Evolutionary conservation across 1,140 invertebrate species (phyloP).

Genomic region (Aethina tumida): DNA sequence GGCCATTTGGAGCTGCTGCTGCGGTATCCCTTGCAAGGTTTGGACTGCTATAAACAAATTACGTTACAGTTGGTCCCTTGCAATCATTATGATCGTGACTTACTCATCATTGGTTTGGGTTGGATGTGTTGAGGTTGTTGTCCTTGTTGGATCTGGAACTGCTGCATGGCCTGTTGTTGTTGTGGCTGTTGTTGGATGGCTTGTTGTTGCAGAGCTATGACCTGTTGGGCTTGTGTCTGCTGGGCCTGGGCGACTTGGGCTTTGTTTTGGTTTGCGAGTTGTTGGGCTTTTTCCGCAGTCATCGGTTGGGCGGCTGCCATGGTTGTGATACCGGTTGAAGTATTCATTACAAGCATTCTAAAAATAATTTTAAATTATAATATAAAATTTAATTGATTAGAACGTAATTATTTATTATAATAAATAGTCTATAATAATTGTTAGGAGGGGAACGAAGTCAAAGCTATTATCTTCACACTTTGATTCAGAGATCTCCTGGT

Average conservation of each 20-base stretch:
- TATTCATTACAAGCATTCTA: conserved; percentile 47
- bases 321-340: conserved; percentile 40
- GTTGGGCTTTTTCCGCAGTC: conserved; percentile 37
- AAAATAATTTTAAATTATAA: conserved; percentile 28
- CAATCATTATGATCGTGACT: conserved; percentile 18
- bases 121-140: conserved; percentile 42
- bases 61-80: conserved; percentile 1
- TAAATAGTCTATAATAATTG: too few species aligned
- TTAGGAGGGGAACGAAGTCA: too few species aligned
- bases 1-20: conserved; percentile 36
- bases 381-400: conserved; percentile 22
- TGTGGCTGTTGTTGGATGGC: conserved; percentile 39
- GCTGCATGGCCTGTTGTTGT: conserved; percentile 37
- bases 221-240: conserved; percentile 39
- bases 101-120: conserved; percentile 46
- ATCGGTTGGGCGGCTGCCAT: conserved; percentile 39
- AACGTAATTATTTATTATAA: conserved; percentile 3
- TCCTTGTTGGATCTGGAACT: conserved; percentile 38
- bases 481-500: too few species aligned
- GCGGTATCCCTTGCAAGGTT: conserved; percentile 37
- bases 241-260: conserved; percentile 38
- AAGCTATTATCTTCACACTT: too few species aligned
- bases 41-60: conserved; percentile 26
- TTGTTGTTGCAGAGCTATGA: conserved; percentile 32
- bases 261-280: conserved; percentile 40